Conservation (phyloP, 2,888 invertebrate genomes). For the Maniola hyperantus region DNA sequence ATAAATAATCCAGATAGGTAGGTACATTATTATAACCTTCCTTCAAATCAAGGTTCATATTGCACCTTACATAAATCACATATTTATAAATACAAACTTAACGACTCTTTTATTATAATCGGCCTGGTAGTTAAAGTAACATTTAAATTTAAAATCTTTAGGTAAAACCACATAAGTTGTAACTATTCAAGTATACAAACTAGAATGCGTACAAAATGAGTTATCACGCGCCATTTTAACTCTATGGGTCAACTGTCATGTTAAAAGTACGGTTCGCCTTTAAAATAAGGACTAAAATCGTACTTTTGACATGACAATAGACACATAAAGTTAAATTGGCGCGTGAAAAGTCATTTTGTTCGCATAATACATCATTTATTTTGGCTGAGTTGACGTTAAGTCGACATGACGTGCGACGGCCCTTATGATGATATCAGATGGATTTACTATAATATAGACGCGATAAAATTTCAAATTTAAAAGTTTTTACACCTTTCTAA, state of each 20-base stretch:
- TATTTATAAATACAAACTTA: not conserved
- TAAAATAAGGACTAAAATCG: too few relatives aligned
- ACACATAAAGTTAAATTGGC: too few relatives aligned
- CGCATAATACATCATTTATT: too few relatives aligned
- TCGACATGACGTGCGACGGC: too few relatives aligned
- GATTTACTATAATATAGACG: not conserved
- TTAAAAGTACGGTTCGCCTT: too few relatives aligned
- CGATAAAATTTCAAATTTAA: not conserved
- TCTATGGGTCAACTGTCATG: too few relatives aligned
- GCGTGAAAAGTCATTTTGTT: too few relatives aligned
- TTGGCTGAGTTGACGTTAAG: too few relatives aligned
- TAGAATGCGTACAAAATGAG: too few relatives aligned
- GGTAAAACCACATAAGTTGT: not conserved
- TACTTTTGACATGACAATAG: too few relatives aligned
- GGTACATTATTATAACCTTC: not conserved
- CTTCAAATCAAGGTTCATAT: slow-evolving; percentile 4
- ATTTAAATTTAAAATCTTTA: not conserved
- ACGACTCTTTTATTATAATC: not conserved
- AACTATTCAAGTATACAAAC: not conserved
- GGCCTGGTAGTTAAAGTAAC: not conserved
- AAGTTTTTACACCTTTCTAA: not conserved
- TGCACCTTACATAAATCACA: slow-evolving; percentile 6
- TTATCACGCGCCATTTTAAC: too few relatives aligned
- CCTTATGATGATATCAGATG: not conserved
- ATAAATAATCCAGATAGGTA: not conserved